phyloP scores from a whole-genome alignment of 1,140 invertebrate genomes.

The Drosophila suzukii region DNA sequence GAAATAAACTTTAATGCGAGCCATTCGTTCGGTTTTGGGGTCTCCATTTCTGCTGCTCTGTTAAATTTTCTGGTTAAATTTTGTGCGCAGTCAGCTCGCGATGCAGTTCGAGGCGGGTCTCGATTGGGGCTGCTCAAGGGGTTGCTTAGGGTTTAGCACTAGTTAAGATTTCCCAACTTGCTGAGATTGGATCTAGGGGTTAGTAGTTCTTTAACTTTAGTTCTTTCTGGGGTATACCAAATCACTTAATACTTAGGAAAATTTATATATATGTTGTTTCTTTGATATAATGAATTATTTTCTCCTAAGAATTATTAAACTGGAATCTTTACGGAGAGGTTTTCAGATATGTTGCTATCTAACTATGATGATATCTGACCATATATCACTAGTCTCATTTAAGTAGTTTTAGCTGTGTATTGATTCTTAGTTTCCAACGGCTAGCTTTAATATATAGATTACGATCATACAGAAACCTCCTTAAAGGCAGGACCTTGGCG shows the following conservation, averaged over 20 bases:
- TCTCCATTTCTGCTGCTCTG: constrained; percentile 78
- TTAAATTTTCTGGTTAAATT: constrained; percentile 74
- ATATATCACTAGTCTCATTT: no score
- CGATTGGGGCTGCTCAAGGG: constrained; percentile 23
- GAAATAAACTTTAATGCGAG: constrained; percentile 81
- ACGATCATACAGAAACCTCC: neutral
- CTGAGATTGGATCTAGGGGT: neutral
- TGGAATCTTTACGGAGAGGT: neutral
- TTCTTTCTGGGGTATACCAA: neutral
- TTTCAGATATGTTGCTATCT: no score
- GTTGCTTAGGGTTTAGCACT: neutral
- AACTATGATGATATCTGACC: no score
- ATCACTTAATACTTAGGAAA: neutral
- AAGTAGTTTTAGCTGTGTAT: no score
- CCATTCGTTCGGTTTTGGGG: constrained; percentile 67
- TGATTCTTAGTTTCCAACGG: no score
- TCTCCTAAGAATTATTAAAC: neutral
- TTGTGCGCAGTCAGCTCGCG: constrained; percentile 73
- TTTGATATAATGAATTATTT: neutral
- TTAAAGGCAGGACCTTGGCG: neutral
- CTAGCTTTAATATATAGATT: no score
- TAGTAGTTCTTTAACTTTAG: neutral
- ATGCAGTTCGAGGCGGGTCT: constrained; percentile 39
- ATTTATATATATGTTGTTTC: neutral
- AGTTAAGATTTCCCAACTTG: neutral